A percentile compares a stretch with the other conserved stretches of the same genome.
Conservation (phyloP, 2,797 vertebrate species). For the Eulemur coronatus region DNA sequence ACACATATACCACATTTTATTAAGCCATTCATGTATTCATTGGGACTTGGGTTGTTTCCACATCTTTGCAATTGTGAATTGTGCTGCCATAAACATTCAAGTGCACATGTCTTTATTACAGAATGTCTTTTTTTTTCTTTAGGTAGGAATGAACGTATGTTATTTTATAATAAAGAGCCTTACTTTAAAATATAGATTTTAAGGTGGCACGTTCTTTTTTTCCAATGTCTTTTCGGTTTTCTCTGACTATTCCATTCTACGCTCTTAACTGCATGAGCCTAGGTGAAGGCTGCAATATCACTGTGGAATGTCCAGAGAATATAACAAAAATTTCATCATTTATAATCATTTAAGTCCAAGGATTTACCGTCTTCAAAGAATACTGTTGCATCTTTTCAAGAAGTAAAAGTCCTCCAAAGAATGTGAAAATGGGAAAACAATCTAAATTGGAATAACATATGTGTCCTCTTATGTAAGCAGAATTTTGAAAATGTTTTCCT, state of each 20-base stretch:
- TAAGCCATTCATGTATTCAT: too few relatives aligned
- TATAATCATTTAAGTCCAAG: background rate
- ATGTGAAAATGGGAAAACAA: background rate
- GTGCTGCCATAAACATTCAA: too few relatives aligned
- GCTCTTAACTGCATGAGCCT: background rate
- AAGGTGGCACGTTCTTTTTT: background rate
- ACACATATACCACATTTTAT: too few relatives aligned
- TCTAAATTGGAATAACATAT: background rate
- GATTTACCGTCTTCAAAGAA: background rate
- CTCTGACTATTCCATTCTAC: background rate
- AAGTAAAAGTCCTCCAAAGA: background rate
- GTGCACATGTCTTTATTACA: too few relatives aligned
- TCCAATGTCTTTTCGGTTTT: background rate
- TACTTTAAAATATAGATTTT: background rate
- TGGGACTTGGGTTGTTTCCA: too few relatives aligned
- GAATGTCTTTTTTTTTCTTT: too few relatives aligned
- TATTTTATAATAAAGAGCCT: background rate
- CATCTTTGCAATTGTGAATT: too few relatives aligned
- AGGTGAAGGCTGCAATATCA: background rate
- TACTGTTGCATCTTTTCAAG: background rate
- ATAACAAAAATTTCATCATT: background rate
- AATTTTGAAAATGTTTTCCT: background rate
- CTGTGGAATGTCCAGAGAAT: background rate
- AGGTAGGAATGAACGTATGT: too few relatives aligned
- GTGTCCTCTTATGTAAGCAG: background rate